phyloP scores from a whole-genome alignment of 2,113 vertebrate species.

The Oryzias celebensis region DNA sequence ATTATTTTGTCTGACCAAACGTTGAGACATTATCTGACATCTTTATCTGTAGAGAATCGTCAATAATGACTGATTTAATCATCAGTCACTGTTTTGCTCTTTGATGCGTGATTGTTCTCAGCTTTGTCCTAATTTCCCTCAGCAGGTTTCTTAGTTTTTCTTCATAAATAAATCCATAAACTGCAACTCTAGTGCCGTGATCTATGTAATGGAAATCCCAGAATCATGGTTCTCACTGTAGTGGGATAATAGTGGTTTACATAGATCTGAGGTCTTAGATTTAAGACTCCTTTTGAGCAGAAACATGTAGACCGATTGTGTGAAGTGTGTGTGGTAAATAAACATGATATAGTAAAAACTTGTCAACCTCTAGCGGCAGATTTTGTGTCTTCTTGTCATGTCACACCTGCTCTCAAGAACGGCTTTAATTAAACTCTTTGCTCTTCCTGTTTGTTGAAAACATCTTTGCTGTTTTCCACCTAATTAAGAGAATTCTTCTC shows the following conservation, averaged over 20 bases:
- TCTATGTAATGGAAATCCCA: slow-evolving; percentile 17
- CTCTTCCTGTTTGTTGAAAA: background rate
- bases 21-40: no score
- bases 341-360: slow-evolving; percentile 11
- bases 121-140: no score
- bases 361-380: background rate
- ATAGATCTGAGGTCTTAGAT: slow-evolving; percentile 11
- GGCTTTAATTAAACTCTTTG: background rate
- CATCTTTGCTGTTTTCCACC: background rate
- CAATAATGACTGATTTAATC: no score
- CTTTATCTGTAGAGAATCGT: no score
- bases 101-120: no score
- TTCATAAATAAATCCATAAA: background rate
- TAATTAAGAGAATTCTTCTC: slow-evolving; percentile 3
- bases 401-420: background rate
- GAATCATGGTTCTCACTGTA: background rate
- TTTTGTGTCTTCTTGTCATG: slow-evolving; percentile 1
- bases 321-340: slow-evolving; percentile 52
- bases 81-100: no score
- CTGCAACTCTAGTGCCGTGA: background rate
- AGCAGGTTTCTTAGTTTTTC: no score
- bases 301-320: slow-evolving; percentile 53
- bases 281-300: slow-evolving; percentile 26
- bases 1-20: no score
- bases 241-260: slow-evolving; percentile 28